phyloP scores from a whole-genome alignment of 1,140 invertebrate genomes.

The Eupristina koningsbergeri region DNA sequence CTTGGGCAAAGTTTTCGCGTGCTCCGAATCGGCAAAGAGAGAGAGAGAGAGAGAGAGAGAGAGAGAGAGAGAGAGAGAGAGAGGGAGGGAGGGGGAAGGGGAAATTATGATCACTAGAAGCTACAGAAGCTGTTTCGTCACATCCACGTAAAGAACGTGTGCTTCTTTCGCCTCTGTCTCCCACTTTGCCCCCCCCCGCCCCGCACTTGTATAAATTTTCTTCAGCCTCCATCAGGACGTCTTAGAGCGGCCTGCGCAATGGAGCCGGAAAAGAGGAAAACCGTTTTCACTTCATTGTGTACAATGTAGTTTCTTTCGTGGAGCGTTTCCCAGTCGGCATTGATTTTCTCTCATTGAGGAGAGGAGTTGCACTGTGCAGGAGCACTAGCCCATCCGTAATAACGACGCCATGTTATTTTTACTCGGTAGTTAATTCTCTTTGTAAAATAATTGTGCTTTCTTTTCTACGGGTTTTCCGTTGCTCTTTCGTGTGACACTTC shows the following conservation, averaged over 20 bases:
- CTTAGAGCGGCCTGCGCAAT: conserved; percentile 24
- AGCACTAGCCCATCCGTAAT: conserved; percentile 51
- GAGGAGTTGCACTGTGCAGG: conserved; percentile 2
- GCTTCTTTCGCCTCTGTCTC: background rate
- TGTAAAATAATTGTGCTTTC: conserved; percentile 23
- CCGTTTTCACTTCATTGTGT: conserved; percentile 35
- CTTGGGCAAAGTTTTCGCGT: conserved; percentile 72
- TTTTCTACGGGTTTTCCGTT: background rate
- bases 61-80: background rate
- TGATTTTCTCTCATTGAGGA: conserved; percentile 48
- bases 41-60: background rate
- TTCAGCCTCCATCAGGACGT: conserved; percentile 24
- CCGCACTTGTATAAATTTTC: conserved; percentile 33
- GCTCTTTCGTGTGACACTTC: background rate
- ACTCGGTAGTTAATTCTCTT: conserved; percentile 49
- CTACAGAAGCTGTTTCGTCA: background rate
- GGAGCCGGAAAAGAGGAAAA: conserved; percentile 31
- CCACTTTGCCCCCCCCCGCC: too few species aligned
- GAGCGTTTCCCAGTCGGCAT: conserved; percentile 42
- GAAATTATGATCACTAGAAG: background rate
- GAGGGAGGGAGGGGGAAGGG: background rate
- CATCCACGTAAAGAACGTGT: background rate
- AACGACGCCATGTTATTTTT: conserved; percentile 62
- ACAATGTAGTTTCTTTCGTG: conserved; percentile 18
- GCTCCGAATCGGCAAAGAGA: conserved; percentile 49